A percentile compares a stretch with the other conserved stretches of the same genome.
phyloP scores from a whole-genome alignment of 2,888 invertebrate genomes.

The Pyrocoelia pectoralis region DNA sequence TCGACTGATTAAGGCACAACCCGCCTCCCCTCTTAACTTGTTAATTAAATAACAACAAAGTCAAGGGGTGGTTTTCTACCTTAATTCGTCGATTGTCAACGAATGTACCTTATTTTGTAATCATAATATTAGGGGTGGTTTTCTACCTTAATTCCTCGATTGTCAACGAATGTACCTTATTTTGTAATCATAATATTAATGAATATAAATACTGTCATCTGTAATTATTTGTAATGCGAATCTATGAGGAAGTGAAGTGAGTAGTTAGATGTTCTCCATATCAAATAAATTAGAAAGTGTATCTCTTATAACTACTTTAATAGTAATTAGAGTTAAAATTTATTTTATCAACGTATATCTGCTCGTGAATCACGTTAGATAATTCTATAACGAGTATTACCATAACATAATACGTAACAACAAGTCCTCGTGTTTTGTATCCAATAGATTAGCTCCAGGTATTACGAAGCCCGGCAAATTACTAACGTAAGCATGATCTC shows the following conservation, averaged over 20 bases:
- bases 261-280: background rate
- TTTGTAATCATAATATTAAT: too few relatives aligned
- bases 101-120: too few relatives aligned
- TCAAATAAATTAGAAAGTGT: slow-evolving; percentile 9
- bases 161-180: too few relatives aligned
- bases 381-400: slow-evolving; percentile 13
- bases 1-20: too few relatives aligned
- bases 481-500: slow-evolving; percentile 24
- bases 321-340: slow-evolving; percentile 13
- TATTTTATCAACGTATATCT: slow-evolving; percentile 17
- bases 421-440: slow-evolving; percentile 5
- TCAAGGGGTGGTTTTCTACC: too few relatives aligned
- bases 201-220: too few relatives aligned
- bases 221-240: too few relatives aligned
- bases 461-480: slow-evolving; percentile 16
- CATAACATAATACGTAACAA: slow-evolving; percentile 15
- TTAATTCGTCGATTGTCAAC: too few relatives aligned
- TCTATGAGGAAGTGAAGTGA: background rate
- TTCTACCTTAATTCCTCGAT: too few relatives aligned
- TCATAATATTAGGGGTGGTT: too few relatives aligned
- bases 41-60: too few relatives aligned
- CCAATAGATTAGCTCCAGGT: slow-evolving; percentile 13
- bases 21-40: too few relatives aligned
- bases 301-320: slow-evolving; percentile 3
- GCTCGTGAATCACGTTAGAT: slow-evolving; percentile 21